These are phyloP conservation scores for Lycaena phlaeas DNA, from an alignment of 2,888 invertebrate genomes.

Conservation along the genomic window DNA sequence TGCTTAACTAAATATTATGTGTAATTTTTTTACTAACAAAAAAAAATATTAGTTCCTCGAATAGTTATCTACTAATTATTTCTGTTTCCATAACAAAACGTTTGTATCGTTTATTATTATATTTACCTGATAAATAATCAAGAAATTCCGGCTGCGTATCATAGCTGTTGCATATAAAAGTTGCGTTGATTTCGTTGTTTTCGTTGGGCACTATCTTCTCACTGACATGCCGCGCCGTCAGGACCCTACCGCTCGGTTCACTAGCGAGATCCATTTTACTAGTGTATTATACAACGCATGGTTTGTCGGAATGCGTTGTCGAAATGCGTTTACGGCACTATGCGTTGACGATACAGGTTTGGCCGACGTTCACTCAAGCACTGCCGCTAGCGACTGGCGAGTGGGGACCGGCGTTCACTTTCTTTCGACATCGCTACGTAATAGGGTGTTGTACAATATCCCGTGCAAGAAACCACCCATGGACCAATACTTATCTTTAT, in stretches of 20 bases:
- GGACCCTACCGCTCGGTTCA: constrained; percentile 37
- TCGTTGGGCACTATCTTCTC: constrained; percentile 34
- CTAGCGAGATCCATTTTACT: constrained; percentile 42
- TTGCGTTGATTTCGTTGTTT: constrained; percentile 47
- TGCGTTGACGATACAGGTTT: constrained; percentile 12
- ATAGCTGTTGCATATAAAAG: constrained; percentile 49
- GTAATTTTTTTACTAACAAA: too few species aligned
- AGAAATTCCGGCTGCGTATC: constrained; percentile 50
- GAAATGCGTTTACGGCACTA: constrained; percentile 5
- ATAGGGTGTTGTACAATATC: constrained; percentile 30
- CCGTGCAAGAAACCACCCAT: constrained; percentile 6
- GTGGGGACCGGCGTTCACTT: constrained; percentile 53
- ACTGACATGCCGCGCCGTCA: constrained; percentile 46
- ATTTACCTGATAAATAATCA: constrained; percentile 52
- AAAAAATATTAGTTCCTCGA: too few species aligned
- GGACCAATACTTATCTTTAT: constrained; percentile 9
- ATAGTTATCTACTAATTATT: too few species aligned
- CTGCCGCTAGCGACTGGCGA: constrained; percentile 13
- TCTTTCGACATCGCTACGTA: constrained; percentile 67
- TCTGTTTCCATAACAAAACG: too few species aligned
- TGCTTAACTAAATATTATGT: too few species aligned
- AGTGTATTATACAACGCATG: background rate
- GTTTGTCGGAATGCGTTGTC: background rate
- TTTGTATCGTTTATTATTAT: too few species aligned
- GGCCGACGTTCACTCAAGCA: constrained; percentile 16